Conservation (phyloP, 2,113 vertebrate species). For the Gambusia holbrooki region DNA sequence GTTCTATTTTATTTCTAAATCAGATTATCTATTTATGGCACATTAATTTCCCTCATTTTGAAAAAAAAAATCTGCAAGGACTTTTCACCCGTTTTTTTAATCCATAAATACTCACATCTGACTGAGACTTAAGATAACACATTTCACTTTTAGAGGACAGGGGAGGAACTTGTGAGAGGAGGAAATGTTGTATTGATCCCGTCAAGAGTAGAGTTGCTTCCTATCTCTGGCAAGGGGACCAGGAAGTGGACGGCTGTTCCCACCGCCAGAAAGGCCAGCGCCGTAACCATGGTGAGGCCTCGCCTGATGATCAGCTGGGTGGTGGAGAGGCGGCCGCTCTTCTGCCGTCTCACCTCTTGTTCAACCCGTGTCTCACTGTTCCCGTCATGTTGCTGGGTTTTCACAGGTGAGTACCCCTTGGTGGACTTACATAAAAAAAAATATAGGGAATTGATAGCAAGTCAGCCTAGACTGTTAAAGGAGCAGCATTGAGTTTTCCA, state of each 20-base stretch:
- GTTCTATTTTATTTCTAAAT: background rate
- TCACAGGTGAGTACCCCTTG: conserved; percentile 44
- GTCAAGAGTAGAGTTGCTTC: conserved; percentile 59
- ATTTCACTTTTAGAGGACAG: background rate
- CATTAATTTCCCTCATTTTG: too few relatives aligned
- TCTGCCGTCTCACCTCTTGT: background rate
- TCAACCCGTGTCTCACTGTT: background rate
- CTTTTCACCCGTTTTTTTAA: too few relatives aligned
- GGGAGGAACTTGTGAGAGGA: conserved; percentile 22
- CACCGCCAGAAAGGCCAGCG: conserved; percentile 57
- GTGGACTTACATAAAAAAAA: conserved; percentile 36
- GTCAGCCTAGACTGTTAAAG: background rate
- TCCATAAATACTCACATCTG: background rate
- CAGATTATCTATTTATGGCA: background rate
- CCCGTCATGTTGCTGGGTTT: background rate
- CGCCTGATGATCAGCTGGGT: conserved; percentile 77
- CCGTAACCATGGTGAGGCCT: conserved; percentile 62
- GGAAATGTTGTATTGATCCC: conserved; percentile 53
- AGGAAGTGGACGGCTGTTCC: conserved; percentile 62
- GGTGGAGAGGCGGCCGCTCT: conserved; percentile 51
- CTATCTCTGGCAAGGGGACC: conserved; percentile 62
- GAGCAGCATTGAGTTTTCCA: too few relatives aligned
- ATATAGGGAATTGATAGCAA: background rate
- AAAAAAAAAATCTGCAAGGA: too few relatives aligned
- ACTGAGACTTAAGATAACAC: background rate